Evolutionary conservation across 2,888 invertebrate genomes (phyloP).

Genomic region (Carpatolechia fugitivella): DNA sequence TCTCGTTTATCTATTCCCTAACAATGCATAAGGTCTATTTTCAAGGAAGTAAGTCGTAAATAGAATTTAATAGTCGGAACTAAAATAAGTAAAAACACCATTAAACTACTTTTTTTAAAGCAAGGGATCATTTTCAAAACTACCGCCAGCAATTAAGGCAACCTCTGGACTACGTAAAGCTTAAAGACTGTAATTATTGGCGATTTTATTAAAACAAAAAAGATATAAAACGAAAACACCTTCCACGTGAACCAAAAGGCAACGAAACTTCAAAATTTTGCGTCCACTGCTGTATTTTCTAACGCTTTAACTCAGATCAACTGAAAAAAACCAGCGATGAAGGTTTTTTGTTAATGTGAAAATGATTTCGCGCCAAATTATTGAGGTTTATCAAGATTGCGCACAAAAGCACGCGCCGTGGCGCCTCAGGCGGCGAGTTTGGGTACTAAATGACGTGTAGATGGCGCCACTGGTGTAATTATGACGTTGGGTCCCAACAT

Average conservation of each 20-base stretch:
- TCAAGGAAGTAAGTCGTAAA: not conserved
- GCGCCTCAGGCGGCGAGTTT: constrained; percentile 38
- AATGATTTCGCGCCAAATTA: not conserved
- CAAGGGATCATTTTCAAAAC: constrained; percentile 17
- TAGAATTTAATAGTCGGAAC: not conserved
- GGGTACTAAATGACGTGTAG: constrained; percentile 26
- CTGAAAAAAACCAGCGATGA: not conserved
- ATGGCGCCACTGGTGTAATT: constrained; percentile 29
- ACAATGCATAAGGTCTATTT: not conserved
- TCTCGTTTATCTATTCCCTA: too few relatives aligned
- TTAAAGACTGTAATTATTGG: constrained; percentile 25
- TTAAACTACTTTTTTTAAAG: not conserved
- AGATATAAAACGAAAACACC: not conserved
- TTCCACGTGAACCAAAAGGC: not conserved
- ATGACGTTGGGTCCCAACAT: constrained; percentile 2
- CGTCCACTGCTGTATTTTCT: not conserved
- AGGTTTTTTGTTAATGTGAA: not conserved
- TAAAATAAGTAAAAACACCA: not conserved
- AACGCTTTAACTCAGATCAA: not conserved
- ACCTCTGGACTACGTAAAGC: constrained; percentile 67
- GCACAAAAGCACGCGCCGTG: constrained; percentile 62
- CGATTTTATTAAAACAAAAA: constrained; percentile 12
- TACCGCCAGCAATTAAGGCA: constrained; percentile 59
- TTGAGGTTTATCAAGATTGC: not conserved
- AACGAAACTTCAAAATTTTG: not conserved